Percentiles rank a stretch among this genome's conserved stretches.
Evolutionary conservation across 2,888 invertebrate genomes (phyloP).

Genomic region (Melanotus villosus): DNA sequence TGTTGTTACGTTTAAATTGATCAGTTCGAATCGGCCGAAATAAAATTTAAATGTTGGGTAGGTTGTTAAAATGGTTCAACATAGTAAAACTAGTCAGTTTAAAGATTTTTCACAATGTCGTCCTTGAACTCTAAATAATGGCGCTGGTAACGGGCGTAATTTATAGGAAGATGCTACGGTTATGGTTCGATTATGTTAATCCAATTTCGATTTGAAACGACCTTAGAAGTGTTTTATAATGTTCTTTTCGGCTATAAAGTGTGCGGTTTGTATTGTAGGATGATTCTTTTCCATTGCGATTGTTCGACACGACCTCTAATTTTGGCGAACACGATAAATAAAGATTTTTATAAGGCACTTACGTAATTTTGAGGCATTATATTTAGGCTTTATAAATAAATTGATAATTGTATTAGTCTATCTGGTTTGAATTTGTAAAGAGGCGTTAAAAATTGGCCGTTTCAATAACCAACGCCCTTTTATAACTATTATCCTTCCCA

Average conservation of each 20-base stretch:
- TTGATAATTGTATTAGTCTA: constrained; percentile 3
- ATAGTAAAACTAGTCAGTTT: constrained; percentile 4
- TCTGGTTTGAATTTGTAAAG: not conserved
- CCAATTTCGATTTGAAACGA: constrained; percentile 8
- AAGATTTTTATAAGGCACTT: not conserved
- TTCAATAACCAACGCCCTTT: not conserved
- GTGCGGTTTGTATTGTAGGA: not conserved
- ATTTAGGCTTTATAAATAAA: not conserved
- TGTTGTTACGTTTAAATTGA: constrained; percentile 4
- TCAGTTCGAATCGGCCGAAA: not conserved
- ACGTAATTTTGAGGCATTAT: constrained; percentile 1
- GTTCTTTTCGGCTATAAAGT: not conserved
- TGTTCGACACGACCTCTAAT: not conserved
- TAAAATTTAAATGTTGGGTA: constrained; percentile 8
- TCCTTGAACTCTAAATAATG: constrained; percentile 29
- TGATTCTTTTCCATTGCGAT: not conserved
- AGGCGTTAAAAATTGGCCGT: not conserved
- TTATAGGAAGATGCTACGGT: constrained; percentile 22
- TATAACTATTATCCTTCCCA: not conserved
- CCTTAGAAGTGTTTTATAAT: constrained; percentile 1
- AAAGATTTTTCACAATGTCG: constrained; percentile 3
- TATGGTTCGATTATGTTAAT: constrained; percentile 20
- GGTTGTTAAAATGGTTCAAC: constrained; percentile 13
- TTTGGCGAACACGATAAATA: not conserved
- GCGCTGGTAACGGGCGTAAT: constrained; percentile 23